A percentile compares a stretch with the other conserved stretches of the same genome.
These are phyloP conservation scores for Apogon hyalosoma DNA, from an alignment of 2,797 vertebrate genomes.

Conservation along the genomic window DNA sequence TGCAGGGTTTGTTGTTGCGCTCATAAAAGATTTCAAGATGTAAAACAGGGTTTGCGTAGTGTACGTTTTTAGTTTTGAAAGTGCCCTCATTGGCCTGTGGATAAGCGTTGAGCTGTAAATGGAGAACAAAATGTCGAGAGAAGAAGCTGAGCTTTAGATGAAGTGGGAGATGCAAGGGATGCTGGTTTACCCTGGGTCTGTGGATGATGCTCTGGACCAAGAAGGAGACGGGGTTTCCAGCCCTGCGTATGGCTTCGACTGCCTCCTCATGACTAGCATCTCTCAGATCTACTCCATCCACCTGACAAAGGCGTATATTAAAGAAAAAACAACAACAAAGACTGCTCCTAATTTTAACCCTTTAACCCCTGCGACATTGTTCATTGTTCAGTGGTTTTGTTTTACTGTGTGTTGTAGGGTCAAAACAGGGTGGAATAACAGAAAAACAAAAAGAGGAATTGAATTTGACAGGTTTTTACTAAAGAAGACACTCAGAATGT, in stretches of 20 bases:
- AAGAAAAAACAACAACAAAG: too few relatives aligned
- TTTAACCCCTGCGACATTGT: too few relatives aligned
- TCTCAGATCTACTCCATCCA: conserved; percentile 95
- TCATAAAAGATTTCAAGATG: conserved; percentile 28
- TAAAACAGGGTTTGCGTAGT: background rate
- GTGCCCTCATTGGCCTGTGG: conserved; percentile 39
- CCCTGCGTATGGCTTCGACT: conserved; percentile 97
- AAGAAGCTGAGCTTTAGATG: conserved; percentile 35
- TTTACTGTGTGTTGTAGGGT: too few relatives aligned
- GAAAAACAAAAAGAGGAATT: too few relatives aligned
- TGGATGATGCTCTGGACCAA: conserved; percentile 96
- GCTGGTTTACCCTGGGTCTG: conserved; percentile 91
- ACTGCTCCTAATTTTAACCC: too few relatives aligned
- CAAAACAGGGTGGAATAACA: too few relatives aligned
- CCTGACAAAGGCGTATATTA: conserved; percentile 81
- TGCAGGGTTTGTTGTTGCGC: conserved; percentile 31
- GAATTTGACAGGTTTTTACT: too few relatives aligned
- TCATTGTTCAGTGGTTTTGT: too few relatives aligned
- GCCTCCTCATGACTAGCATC: conserved; percentile 98
- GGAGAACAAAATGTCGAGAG: conserved; percentile 15
- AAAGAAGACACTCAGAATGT: too few relatives aligned
- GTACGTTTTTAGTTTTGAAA: conserved; percentile 48
- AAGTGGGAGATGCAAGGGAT: conserved; percentile 20
- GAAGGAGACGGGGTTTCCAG: conserved; percentile 95
- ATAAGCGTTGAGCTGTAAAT: conserved; percentile 15